phyloP scores from a whole-genome alignment of 2,888 invertebrate species.

The Opisthograptis luteolata region DNA sequence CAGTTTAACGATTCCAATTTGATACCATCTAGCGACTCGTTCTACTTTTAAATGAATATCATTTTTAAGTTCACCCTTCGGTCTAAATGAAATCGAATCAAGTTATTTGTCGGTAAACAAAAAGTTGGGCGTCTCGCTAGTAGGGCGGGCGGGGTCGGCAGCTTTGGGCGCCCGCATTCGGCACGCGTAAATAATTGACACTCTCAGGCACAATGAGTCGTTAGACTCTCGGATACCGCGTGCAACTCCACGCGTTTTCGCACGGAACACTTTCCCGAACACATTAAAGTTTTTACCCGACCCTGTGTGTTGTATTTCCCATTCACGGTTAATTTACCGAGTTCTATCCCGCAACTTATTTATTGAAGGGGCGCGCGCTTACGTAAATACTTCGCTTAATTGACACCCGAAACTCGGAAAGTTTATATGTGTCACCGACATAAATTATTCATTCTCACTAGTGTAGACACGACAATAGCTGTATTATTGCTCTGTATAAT shows the following conservation, averaged over 20 bases:
- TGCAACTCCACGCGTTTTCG: conserved; percentile 74
- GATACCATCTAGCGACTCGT: not conserved
- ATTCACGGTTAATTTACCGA: conserved; percentile 73
- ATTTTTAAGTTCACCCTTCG: conserved; percentile 35
- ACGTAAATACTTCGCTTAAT: conserved; percentile 71
- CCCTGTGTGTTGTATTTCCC: conserved; percentile 46
- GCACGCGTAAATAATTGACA: conserved; percentile 72
- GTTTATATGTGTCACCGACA: conserved; percentile 52
- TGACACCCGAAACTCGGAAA: conserved; percentile 61
- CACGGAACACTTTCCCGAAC: conserved; percentile 63
- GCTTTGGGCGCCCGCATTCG: conserved; percentile 55
- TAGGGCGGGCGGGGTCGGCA: conserved; percentile 42
- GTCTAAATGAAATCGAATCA: conserved; percentile 50
- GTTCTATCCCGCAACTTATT: conserved; percentile 72
- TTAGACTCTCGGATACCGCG: conserved; percentile 63
- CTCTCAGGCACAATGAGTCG: conserved; percentile 56
- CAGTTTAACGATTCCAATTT: not conserved
- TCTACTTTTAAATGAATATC: not conserved
- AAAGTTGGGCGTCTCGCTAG: conserved; percentile 57
- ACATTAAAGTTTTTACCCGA: conserved; percentile 75
- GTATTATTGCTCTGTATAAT: conserved; percentile 51
- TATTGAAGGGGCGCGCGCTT: conserved; percentile 60
- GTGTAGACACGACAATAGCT: conserved; percentile 53
- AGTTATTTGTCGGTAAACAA: conserved; percentile 56
- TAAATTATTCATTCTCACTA: conserved; percentile 65